These are phyloP conservation scores for Alces alces DNA, from an alignment of 2,113 vertebrate genomes.

Conservation along the genomic window DNA sequence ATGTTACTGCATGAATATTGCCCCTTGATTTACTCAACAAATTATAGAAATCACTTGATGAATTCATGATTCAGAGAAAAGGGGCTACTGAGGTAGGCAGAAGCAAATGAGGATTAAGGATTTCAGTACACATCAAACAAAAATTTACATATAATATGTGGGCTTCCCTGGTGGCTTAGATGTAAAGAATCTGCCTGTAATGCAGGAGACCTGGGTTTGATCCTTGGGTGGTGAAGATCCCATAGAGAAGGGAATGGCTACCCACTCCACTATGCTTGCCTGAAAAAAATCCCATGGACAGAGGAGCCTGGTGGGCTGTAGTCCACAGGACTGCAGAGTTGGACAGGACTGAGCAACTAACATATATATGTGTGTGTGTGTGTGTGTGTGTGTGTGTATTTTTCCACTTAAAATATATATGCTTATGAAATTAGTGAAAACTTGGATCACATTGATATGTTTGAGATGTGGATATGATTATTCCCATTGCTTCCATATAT, in stretches of 20 bases:
- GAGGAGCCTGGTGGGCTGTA: too few relatives aligned
- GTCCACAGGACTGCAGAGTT: too few relatives aligned
- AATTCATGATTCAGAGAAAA: neutral
- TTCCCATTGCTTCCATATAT: neutral
- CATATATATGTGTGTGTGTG: too few relatives aligned
- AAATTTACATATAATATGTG: neutral
- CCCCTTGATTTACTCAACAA: neutral
- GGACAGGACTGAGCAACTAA: too few relatives aligned
- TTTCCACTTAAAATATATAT: neutral
- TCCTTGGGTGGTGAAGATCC: too few relatives aligned
- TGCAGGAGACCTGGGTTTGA: too few relatives aligned
- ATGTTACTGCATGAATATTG: neutral
- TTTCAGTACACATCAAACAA: neutral
- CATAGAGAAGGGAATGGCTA: too few relatives aligned
- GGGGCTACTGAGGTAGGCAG: neutral
- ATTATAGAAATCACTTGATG: neutral
- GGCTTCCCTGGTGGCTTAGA: too few relatives aligned
- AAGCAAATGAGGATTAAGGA: neutral
- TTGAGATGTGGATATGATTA: neutral
- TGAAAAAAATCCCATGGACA: too few relatives aligned
- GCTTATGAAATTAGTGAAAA: neutral
- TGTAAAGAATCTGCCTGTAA: too few relatives aligned
- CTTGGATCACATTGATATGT: neutral
- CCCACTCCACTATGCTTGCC: too few relatives aligned
- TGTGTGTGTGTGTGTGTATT: neutral